A percentile compares a stretch with the other conserved stretches of the same genome.
Evolutionary conservation across 30 jellyfish, hydroid and myxozoan species (phyloP).

Genomic region (Aurelia coerulea): DNA sequence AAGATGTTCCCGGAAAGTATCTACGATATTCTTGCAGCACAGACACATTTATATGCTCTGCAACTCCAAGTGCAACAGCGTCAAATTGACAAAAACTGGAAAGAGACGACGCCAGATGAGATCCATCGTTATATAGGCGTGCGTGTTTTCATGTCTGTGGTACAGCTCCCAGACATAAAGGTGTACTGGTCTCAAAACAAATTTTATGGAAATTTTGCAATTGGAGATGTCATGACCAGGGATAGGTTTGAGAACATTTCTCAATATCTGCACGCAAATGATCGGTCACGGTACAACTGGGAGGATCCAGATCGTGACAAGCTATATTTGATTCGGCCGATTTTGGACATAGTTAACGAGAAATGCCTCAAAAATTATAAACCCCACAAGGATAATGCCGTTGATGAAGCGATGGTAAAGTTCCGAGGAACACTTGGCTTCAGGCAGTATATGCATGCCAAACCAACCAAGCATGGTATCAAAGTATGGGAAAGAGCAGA

Average conservation of each 20-base stretch:
- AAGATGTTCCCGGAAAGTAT: too few species aligned
- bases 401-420: not conserved
- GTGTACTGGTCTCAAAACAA: not conserved
- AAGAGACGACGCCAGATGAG: not conserved
- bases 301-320: not conserved
- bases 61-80: too few species aligned
- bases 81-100: not conserved
- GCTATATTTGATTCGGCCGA: not conserved
- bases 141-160: not conserved
- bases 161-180: slow-evolving; percentile 1
- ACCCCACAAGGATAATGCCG: not conserved
- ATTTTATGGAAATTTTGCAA: not conserved
- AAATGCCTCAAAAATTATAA: not conserved
- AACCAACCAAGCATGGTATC: not conserved
- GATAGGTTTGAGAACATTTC: not conserved
- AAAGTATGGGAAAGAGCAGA: too few species aligned
- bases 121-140: not conserved
- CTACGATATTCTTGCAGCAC: too few species aligned
- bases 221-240: not conserved
- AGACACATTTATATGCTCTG: too few species aligned
- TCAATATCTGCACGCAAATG: slow-evolving; percentile 11
- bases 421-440: not conserved
- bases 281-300: not conserved
- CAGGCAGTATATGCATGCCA: not conserved
- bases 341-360: not conserved